phyloP scores from a whole-genome alignment of 2,797 vertebrate genomes.

The Spinibarbus caldwelli region DNA sequence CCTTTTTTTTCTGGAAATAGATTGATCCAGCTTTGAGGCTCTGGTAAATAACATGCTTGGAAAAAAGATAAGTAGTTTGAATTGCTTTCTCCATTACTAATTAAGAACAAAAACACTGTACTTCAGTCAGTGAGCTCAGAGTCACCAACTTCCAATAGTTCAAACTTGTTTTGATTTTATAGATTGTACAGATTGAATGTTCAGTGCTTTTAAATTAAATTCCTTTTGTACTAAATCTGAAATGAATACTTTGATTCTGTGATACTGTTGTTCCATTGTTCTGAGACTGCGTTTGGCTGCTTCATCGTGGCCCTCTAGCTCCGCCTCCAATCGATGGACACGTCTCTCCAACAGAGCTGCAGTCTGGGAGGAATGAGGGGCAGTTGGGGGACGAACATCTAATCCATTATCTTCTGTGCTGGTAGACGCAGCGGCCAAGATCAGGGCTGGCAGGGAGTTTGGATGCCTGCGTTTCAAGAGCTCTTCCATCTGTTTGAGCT shows the following conservation, averaged over 20 bases:
- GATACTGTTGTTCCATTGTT: conserved; percentile 91
- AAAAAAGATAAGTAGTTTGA: not conserved
- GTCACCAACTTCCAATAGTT: not conserved
- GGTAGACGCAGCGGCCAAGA: conserved; percentile 85
- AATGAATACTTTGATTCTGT: conserved; percentile 85
- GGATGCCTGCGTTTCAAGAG: conserved; percentile 86
- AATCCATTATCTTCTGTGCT: conserved; percentile 35
- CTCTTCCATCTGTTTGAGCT: conserved; percentile 80
- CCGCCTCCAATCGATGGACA: conserved; percentile 87
- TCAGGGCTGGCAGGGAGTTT: conserved; percentile 91
- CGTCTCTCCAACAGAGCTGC: conserved; percentile 85
- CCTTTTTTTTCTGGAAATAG: not conserved
- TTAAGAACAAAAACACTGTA: not conserved
- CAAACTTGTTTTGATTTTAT: not conserved
- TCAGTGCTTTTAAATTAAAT: not conserved
- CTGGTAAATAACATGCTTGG: conserved; percentile 6
- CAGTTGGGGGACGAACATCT: not conserved
- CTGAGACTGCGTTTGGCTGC: conserved; percentile 89
- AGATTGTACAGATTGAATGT: not conserved
- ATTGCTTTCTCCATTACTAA: not conserved
- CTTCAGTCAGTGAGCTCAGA: not conserved
- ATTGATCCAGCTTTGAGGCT: conserved; percentile 1
- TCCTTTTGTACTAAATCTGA: not conserved
- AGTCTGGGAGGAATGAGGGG: conserved; percentile 62
- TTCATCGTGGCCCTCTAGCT: conserved; percentile 89